A percentile compares a stretch with the other conserved stretches of the same genome.
These are phyloP conservation scores for Elephantulus edwardii DNA, from an alignment of 2,113 vertebrate genomes.

Conservation along the genomic window DNA sequence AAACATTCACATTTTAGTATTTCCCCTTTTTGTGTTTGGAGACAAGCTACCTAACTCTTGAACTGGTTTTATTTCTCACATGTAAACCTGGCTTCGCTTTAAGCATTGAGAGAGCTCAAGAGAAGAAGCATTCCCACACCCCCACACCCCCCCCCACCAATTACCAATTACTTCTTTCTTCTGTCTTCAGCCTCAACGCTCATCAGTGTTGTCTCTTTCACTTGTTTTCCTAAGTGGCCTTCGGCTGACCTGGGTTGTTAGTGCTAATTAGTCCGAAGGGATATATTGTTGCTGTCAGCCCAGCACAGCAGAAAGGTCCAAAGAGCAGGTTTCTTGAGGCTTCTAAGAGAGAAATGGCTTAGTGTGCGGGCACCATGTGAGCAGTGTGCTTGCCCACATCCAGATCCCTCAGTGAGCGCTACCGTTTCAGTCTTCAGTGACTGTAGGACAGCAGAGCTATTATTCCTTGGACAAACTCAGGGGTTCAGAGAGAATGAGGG, in stretches of 20 bases:
- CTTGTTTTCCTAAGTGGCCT: slow-evolving; percentile 66
- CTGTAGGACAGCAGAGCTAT: not conserved
- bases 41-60: not conserved
- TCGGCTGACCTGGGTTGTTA: slow-evolving; percentile 62
- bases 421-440: not conserved
- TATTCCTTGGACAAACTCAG: not conserved
- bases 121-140: not conserved
- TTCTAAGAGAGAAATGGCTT: slow-evolving; percentile 14
- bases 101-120: not conserved
- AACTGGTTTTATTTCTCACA: not conserved
- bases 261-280: slow-evolving; percentile 64
- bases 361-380: not conserved
- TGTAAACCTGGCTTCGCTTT: not conserved
- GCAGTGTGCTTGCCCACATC: slow-evolving; percentile 8
- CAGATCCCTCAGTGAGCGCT: not conserved
- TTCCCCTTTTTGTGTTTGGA: not conserved
- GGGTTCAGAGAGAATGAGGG: not conserved
- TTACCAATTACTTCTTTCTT: not conserved
- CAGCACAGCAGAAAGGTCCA: not conserved
- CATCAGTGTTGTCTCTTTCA: not conserved
- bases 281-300: slow-evolving; percentile 46
- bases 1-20: not conserved
- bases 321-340: not conserved
- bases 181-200: not conserved
- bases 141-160: not conserved